phyloP scores from a whole-genome alignment of 2,113 vertebrate species.

The Heterocephalus glaber region DNA sequence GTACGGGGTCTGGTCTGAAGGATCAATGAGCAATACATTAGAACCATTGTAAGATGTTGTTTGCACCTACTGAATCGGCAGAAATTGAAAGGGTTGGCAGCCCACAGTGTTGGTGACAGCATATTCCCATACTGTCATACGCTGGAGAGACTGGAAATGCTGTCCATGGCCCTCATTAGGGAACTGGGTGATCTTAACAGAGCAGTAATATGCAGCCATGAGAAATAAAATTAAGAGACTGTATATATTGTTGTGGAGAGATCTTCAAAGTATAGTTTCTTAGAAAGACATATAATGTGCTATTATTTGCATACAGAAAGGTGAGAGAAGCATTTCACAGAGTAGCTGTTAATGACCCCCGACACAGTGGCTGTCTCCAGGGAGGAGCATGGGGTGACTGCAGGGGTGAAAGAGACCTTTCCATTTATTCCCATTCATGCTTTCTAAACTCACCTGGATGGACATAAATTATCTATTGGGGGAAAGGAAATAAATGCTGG shows the following conservation, averaged over 20 bases:
- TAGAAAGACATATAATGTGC: not conserved
- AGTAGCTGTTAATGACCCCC: not conserved
- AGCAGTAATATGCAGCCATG: not conserved
- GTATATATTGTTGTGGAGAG: too few relatives aligned
- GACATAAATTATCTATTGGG: not conserved
- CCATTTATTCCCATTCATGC: too few relatives aligned
- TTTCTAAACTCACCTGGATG: not conserved
- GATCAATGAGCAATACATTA: not conserved
- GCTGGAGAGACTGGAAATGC: not conserved
- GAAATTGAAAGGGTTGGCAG: not conserved
- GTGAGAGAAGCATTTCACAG: not conserved
- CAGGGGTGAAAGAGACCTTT: not conserved
- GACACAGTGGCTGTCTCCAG: not conserved
- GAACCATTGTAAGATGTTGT: not conserved
- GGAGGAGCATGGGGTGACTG: accelerated
- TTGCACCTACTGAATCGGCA: not conserved
- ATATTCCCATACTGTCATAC: not conserved
- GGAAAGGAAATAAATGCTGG: not conserved
- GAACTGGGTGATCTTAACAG: not conserved
- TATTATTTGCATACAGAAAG: not conserved
- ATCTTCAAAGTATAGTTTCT: not conserved
- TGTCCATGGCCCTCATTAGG: not conserved
- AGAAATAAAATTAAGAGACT: not conserved
- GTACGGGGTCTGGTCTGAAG: not conserved
- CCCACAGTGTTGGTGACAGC: not conserved